phyloP scores from a whole-genome alignment of 2,888 invertebrate genomes.

The Caradrina kadenii region DNA sequence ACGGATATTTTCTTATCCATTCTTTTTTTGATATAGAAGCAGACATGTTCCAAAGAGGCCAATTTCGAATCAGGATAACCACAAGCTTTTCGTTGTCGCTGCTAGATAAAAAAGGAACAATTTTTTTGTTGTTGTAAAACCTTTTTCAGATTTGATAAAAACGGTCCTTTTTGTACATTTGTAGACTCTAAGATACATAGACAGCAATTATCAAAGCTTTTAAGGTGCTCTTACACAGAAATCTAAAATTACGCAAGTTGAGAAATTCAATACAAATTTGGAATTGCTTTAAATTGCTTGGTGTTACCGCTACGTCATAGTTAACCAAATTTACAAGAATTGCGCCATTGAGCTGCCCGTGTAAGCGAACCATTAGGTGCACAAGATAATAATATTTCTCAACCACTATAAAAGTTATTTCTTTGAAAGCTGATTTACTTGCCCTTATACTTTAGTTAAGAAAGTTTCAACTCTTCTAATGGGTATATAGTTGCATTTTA shows the following conservation, averaged over 20 bases:
- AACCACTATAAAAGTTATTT: conserved; percentile 43
- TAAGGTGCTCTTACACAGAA: no score
- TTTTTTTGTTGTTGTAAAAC: background rate
- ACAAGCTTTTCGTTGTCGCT: background rate
- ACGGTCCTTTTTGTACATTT: no score
- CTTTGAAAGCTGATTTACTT: conserved; percentile 45
- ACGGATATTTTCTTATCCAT: background rate
- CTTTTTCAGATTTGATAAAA: background rate
- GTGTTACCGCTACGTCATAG: no score
- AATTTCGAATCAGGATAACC: conserved; percentile 15
- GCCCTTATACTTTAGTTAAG: conserved; percentile 44
- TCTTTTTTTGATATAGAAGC: conserved; percentile 5
- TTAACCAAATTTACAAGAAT: no score
- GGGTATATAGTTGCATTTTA: conserved; percentile 15
- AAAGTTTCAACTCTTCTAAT: conserved; percentile 43
- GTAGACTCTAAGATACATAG: background rate
- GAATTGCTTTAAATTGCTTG: no score
- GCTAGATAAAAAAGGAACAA: background rate
- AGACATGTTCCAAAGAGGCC: conserved; percentile 18
- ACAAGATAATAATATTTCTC: conserved; percentile 20
- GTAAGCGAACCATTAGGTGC: background rate
- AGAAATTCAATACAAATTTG: no score
- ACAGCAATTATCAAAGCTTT: conserved; percentile 1
- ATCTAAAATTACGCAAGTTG: no score
- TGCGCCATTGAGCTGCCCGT: no score